Conservation (phyloP, 2,888 invertebrate species). For the Synergus umbraculus region DNA sequence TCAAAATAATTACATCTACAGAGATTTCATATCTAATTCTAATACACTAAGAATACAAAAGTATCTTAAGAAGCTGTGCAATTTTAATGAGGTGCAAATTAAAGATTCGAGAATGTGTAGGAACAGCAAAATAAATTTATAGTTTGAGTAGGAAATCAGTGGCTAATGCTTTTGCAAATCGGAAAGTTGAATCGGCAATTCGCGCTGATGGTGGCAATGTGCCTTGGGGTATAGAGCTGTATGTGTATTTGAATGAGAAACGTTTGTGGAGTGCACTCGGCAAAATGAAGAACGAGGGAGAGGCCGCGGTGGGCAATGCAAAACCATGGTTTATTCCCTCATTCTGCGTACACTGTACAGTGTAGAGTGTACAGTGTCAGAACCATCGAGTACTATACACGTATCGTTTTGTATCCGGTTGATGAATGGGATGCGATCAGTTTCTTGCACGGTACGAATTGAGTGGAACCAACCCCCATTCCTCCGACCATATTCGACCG, state of each 20-base stretch:
- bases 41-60: neutral
- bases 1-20: too few species aligned
- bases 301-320: constrained; percentile 7
- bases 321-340: neutral
- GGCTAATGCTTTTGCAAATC: constrained; percentile 40
- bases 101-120: neutral
- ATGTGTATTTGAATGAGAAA: constrained; percentile 35
- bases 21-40: too few species aligned
- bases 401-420: constrained; percentile 17
- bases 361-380: neutral
- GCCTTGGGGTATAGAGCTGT: constrained; percentile 22
- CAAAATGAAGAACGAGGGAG: constrained; percentile 23
- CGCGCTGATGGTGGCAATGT: constrained; percentile 37
- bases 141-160: constrained; percentile 24
- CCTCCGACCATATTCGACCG: constrained; percentile 14
- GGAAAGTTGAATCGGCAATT: constrained; percentile 36
- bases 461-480: constrained; percentile 12
- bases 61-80: neutral
- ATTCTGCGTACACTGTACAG: neutral
- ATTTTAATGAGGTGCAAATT: constrained; percentile 14
- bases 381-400: constrained; percentile 3
- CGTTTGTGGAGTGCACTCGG: constrained; percentile 8
- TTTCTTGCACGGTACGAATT: constrained; percentile 23
- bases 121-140: constrained; percentile 27
- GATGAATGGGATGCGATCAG: constrained; percentile 36